Base-by-base conservation (phyloP, 2,797 vertebrate species). In the Acanthiza pusilla region DNA sequence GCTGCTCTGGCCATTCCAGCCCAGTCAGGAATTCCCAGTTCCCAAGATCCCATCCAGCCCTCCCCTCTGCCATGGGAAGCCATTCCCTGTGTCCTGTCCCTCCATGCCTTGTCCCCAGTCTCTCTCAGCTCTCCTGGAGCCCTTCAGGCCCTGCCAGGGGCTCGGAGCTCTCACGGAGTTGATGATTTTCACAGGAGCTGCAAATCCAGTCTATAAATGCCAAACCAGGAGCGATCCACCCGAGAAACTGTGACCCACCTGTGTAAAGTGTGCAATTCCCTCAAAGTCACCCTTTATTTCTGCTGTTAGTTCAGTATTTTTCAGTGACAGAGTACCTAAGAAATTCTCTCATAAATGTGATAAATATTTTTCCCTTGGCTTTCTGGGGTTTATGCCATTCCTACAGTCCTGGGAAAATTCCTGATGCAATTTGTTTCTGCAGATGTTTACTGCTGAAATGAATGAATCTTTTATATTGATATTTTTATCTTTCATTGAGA, bases 101-200 rank as follows among this genome's bases (percentile, higher is more conserved):
- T 50, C 65, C 40, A 20, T 2, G 0, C 62, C 40, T 13, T 54
- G 55, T 54, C 55, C 34, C 55, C 11, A 86, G 61, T 5, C 61
- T 36, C 36, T 75, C 53, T 51, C 54, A 85, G 27, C 62, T 53
- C 63, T 61, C 27, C 54, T 75, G 38, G 32, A 45, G 42, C 10
- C 32, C 13, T 23, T 1, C 0, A 30, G 45, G 20, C 38, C 2
- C 61, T 80, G 76, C 0, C 2, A 47, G 30, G 58, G 30, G n/a
- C 61, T 67, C 30, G 9, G 22, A 26, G 43, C 3, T 34, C 70
- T 34, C 34, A 9, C 34, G 30, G 29, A 26, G 36, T 7, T 30
- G 43, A 15, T 30, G 32, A 36, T 85, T 34, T 22, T 5, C 30
- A 2, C 30, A 7, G 70, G n/a, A 75, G 40, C 70, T 63, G 53